Base-by-base conservation (phyloP, 1,140 invertebrate genomes). In the Atta texana region DNA sequence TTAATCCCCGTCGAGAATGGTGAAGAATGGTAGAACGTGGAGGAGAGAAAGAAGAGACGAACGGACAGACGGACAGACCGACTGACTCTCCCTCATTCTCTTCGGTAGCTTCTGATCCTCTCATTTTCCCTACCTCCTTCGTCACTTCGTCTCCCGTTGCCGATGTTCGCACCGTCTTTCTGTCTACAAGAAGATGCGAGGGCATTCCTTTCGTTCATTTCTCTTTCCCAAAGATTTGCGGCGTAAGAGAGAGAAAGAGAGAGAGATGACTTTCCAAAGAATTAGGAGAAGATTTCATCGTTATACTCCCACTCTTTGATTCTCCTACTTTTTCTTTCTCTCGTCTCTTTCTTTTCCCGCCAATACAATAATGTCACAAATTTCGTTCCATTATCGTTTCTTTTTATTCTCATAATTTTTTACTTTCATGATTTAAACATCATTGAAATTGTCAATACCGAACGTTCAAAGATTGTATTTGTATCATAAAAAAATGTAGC, bases 1-100 rank as follows among this genome's bases (percentile, higher is more conserved):
- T 92, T 92, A 92, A 92, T 92, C 90, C 91, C 88, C 66, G 89
- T 85, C 91, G 82, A 87, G 91, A 88, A 71, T 68, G 78, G 71
- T 68, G 88, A 77, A 88, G 92, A 88, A 88, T 74, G 59, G 81
- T 55, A 39, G 68, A 77, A 85, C 55, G 87, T 28, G 53, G 66
- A 77, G 72, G 64, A 90, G 55, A 75, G 72, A 75, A 90, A 85
- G 87, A 88, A 87, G 80, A 89, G 84, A 69, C 51, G n/a, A 55
- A 61, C 55, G 76, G 74, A 85, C 82, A 21, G 64, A 57, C 21
- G 76, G 74, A 85, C 82, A 21, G 64, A 57, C 21, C 21, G 53
- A 69, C 77, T 21, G 82, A 86, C 80, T 88, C 89, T 88, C 89
- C 86, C 89, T 78, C 44, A 61, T 85, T 87, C 71, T 75, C 49